Conservation (phyloP, 2,888 invertebrate species). For the Augiades crinisus region DNA sequence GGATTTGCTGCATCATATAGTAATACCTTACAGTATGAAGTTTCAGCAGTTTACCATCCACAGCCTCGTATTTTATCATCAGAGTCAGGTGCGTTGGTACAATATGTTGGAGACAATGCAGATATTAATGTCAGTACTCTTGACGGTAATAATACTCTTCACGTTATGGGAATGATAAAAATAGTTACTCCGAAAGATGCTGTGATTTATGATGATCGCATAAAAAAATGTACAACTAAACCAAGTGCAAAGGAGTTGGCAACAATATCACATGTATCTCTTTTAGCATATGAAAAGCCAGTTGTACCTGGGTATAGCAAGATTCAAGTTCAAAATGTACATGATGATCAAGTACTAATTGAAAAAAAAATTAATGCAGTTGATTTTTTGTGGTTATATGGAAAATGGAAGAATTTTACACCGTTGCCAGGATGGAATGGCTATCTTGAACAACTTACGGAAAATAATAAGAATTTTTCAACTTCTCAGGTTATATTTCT, state of each 20-base stretch:
- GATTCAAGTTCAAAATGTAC: constrained; percentile 38
- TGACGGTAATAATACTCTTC: constrained; percentile 33
- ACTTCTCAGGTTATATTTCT: constrained; percentile 38
- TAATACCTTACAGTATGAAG: too few relatives aligned
- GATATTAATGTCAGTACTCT: constrained; percentile 36
- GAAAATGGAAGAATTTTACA: constrained; percentile 40
- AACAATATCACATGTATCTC: constrained; percentile 37
- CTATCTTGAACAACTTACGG: constrained; percentile 42
- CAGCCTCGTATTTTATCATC: constrained; percentile 33
- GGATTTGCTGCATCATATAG: too few relatives aligned
- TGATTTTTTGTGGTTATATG: constrained; percentile 41
- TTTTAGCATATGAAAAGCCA: constrained; percentile 35
- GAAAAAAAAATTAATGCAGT: constrained; percentile 29
- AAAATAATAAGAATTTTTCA: constrained; percentile 36
- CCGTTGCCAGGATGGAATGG: constrained; percentile 37
- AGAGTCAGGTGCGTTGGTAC: constrained; percentile 32
- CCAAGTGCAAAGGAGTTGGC: constrained; percentile 36
- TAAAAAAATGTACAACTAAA: too few relatives aligned
- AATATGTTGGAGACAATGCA: constrained; percentile 37
- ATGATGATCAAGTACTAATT: constrained; percentile 32
- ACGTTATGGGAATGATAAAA: constrained; percentile 34
- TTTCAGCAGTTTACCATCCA: constrained; percentile 35
- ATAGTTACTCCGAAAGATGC: constrained; percentile 29
- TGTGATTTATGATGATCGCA: too few relatives aligned
- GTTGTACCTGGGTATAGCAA: constrained; percentile 38